Conservation (phyloP, 2,113 vertebrate species). For the Microtus montanus region DNA sequence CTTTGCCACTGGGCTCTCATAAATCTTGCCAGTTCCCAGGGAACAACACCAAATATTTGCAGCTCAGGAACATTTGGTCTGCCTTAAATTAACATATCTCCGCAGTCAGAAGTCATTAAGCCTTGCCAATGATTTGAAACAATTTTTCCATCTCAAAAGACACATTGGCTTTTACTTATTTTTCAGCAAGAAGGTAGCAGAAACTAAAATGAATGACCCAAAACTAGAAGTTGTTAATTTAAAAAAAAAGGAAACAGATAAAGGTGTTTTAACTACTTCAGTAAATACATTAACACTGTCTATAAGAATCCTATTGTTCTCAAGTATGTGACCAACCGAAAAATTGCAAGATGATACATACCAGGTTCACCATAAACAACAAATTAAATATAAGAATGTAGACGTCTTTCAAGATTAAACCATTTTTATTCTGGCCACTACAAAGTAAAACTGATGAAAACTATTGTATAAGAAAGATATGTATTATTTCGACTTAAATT, state of each 20-base stretch:
- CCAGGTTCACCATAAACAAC: constrained; percentile 75
- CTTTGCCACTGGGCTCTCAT: constrained; percentile 90
- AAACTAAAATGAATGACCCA: constrained; percentile 83
- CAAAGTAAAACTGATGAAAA: constrained; percentile 74
- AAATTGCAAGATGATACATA: constrained; percentile 49
- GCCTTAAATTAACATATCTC: constrained; percentile 91
- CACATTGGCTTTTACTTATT: constrained; percentile 84
- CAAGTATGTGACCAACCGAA: constrained; percentile 77
- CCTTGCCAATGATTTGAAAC: constrained; percentile 89
- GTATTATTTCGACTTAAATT: constrained; percentile 77
- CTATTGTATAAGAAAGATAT: constrained; percentile 76
- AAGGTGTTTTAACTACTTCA: constrained; percentile 77
- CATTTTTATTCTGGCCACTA: constrained; percentile 68
- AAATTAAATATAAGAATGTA: constrained; percentile 77
- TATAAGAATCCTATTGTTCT: constrained; percentile 69
- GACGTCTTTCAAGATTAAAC: constrained; percentile 74
- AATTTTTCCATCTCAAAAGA: constrained; percentile 90
- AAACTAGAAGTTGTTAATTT: constrained; percentile 82
- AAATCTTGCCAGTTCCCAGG: constrained; percentile 90
- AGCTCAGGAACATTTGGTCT: constrained; percentile 91
- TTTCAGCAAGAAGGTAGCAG: constrained; percentile 82
- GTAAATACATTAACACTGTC: constrained; percentile 80
- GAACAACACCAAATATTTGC: constrained; percentile 91
- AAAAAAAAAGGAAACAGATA: constrained; percentile 67
- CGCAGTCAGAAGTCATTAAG: constrained; percentile 91